These are phyloP conservation scores for Odontocolon sp. DNA, from an alignment of 2,888 invertebrate species.

Conservation along the genomic window DNA sequence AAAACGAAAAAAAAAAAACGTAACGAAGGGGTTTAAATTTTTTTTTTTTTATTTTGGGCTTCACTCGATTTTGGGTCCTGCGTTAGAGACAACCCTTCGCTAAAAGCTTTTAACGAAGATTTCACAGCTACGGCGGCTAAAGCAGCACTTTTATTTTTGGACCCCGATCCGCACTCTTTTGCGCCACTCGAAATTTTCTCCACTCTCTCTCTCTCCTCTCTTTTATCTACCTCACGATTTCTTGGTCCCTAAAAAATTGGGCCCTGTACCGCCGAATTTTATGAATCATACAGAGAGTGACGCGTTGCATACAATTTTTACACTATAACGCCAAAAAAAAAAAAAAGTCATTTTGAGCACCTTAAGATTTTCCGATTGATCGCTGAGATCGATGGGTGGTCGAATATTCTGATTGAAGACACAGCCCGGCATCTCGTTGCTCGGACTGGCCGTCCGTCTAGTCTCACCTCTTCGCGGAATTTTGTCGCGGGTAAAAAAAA, in stretches of 20 bases:
- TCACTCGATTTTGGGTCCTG: too few relatives aligned
- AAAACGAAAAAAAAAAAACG: too few relatives aligned
- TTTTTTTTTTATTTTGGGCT: too few relatives aligned
- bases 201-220: background rate
- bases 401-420: slow-evolving; percentile 87
- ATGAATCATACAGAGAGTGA: background rate
- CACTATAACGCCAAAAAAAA: background rate
- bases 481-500: background rate
- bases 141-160: slow-evolving; percentile 59
- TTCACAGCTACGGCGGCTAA: slow-evolving; percentile 48
- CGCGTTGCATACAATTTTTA: background rate
- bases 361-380: slow-evolving; percentile 90
- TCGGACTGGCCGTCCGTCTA: slow-evolving; percentile 44
- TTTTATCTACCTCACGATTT: slow-evolving; percentile 5
- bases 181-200: slow-evolving; percentile 20
- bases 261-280: background rate
- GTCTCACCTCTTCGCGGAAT: slow-evolving; percentile 35
- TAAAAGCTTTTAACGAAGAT: slow-evolving; percentile 16
- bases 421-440: slow-evolving; percentile 82
- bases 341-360: slow-evolving; percentile 79
- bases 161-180: slow-evolving; percentile 35
- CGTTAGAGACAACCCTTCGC: too few relatives aligned
- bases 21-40: too few relatives aligned
- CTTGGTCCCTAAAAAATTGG: too few relatives aligned
- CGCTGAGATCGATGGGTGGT: slow-evolving; percentile 88